Percentiles rank a stretch among this genome's conserved stretches.
Evolutionary conservation across 2,113 vertebrate species (phyloP).

Genomic region (Petromus typicus): DNA sequence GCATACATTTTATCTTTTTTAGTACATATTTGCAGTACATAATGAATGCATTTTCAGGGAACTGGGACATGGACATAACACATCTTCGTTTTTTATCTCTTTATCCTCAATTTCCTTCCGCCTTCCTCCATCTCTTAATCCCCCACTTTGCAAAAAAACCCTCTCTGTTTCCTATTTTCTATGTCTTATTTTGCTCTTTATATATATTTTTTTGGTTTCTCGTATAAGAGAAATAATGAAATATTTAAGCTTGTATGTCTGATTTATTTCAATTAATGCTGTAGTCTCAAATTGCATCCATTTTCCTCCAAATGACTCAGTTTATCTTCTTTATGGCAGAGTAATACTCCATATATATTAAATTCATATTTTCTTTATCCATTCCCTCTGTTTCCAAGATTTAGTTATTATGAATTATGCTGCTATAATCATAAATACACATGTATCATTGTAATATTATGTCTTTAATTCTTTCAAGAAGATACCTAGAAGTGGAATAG

Average conservation of each 20-base stretch:
- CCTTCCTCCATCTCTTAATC: not conserved
- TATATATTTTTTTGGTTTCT: not conserved
- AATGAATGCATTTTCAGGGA: not conserved
- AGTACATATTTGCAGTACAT: not conserved
- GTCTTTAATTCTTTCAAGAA: not conserved
- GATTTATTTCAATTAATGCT: not conserved
- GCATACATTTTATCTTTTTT: not conserved
- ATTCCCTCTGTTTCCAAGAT: not conserved
- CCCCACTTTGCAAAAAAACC: not conserved
- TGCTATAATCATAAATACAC: not conserved
- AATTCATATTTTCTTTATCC: not conserved
- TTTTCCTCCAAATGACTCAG: not conserved
- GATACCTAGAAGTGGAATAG: not conserved
- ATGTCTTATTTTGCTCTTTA: not conserved
- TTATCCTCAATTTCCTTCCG: not conserved
- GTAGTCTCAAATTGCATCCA: not conserved
- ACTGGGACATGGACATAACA: not conserved
- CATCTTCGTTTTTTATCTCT: not conserved
- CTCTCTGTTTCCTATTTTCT: not conserved
- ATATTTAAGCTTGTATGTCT: not conserved
- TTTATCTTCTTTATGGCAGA: not conserved
- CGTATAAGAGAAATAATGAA: not conserved
- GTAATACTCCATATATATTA: not conserved
- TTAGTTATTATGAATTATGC: not conserved
- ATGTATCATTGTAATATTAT: not conserved